Percentiles rank a stretch among this genome's conserved stretches.
phyloP scores from a whole-genome alignment of 2,797 vertebrate species.

The Sebastes matsubarae region DNA sequence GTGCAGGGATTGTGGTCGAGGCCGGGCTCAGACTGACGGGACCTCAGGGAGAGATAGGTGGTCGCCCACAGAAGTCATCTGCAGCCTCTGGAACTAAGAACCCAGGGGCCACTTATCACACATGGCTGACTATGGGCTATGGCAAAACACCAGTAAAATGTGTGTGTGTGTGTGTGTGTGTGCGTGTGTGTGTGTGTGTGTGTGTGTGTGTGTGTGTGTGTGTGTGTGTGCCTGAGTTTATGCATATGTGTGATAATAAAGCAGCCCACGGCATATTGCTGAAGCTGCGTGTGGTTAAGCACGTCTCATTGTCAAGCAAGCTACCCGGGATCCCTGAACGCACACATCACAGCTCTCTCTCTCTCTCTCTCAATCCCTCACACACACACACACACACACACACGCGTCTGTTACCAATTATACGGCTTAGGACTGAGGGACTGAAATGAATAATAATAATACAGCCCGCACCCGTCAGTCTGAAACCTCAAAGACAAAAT shows the following conservation, averaged over 20 bases:
- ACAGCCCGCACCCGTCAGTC: constrained; percentile 63
- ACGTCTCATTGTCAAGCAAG: constrained; percentile 64
- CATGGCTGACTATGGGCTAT: constrained; percentile 58
- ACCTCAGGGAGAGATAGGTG: constrained; percentile 74
- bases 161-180: constrained; percentile 24
- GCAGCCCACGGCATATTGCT: constrained; percentile 47
- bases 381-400: constrained; percentile 20
- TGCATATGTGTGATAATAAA: constrained; percentile 52
- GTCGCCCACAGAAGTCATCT: constrained; percentile 72
- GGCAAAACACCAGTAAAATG: constrained; percentile 41
- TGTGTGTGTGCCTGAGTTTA: constrained; percentile 16
- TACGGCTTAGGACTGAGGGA: constrained; percentile 67
- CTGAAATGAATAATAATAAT: constrained; percentile 81
- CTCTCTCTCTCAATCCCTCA: not conserved
- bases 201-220: constrained; percentile 14
- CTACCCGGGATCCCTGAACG: constrained; percentile 48
- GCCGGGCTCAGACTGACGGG: constrained; percentile 63
- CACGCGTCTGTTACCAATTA: constrained; percentile 80
- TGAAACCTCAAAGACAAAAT: constrained; percentile 80
- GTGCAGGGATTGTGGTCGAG: constrained; percentile 61
- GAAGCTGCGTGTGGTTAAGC: constrained; percentile 68
- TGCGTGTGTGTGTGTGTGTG: not conserved
- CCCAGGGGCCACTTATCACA: constrained; percentile 50
- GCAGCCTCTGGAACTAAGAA: constrained; percentile 66
- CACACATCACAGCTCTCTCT: constrained; percentile 40